These are phyloP conservation scores for Lasiommata megera DNA, from an alignment of 2,888 invertebrate genomes.

Conservation along the genomic window DNA sequence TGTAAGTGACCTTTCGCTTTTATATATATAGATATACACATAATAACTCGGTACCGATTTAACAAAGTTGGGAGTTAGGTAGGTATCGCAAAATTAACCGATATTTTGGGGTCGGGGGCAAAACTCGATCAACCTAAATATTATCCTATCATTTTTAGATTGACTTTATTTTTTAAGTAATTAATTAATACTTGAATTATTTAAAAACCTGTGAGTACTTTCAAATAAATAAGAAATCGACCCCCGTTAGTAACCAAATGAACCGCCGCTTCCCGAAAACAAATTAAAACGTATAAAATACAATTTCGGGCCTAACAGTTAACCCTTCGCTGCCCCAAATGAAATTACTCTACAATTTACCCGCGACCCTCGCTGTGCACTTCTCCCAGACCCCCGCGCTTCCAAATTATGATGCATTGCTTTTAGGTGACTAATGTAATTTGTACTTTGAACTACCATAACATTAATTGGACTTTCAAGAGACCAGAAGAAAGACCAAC, in stretches of 20 bases:
- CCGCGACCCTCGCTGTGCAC: slow-evolving; percentile 41
- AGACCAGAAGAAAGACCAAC: too few species aligned
- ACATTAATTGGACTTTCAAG: neutral
- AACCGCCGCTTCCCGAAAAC: slow-evolving; percentile 49
- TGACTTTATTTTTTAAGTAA: too few species aligned
- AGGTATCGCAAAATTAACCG: too few species aligned
- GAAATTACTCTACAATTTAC: slow-evolving; percentile 66
- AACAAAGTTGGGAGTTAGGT: too few species aligned
- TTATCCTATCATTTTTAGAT: too few species aligned
- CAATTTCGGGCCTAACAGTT: slow-evolving; percentile 61
- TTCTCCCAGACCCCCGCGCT: slow-evolving; percentile 38
- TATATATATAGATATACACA: too few species aligned
- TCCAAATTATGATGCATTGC: slow-evolving; percentile 58
- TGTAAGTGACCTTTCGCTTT: too few species aligned
- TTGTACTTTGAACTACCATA: neutral
- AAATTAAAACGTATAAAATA: slow-evolving; percentile 77
- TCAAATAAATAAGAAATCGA: slow-evolving; percentile 21
- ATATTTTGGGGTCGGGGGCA: too few species aligned
- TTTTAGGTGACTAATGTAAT: slow-evolving; percentile 27
- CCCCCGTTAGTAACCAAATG: slow-evolving; percentile 32
- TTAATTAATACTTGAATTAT: too few species aligned
- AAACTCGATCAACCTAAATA: too few species aligned
- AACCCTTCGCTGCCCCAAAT: slow-evolving; percentile 63
- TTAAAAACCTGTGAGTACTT: slow-evolving; percentile 15
- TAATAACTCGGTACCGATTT: too few species aligned